Conservation (phyloP, 2,888 invertebrate species). For the Antheraea yamamai region DNA sequence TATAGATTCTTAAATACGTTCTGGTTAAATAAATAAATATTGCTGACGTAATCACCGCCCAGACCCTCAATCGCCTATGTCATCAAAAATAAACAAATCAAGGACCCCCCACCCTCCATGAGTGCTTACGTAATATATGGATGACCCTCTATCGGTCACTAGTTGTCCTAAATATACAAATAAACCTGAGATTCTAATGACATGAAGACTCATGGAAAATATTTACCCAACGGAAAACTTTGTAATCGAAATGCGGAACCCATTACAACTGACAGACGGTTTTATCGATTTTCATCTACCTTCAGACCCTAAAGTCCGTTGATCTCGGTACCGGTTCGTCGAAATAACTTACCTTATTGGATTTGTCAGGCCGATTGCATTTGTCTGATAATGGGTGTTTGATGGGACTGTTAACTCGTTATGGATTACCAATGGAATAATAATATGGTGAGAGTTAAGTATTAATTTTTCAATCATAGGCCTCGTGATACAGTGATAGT, state of each 20-base stretch:
- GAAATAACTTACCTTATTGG: conserved; percentile 8
- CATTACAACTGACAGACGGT: conserved; percentile 12
- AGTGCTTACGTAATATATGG: no score
- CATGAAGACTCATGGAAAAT: not conserved
- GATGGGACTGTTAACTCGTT: not conserved
- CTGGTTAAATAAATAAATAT: no score
- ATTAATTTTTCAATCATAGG: no score
- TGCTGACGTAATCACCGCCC: no score
- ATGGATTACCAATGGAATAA: not conserved
- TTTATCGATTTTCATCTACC: conserved; percentile 10
- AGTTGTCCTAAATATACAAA: no score
- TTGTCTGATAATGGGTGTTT: not conserved
- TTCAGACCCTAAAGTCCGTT: conserved; percentile 1
- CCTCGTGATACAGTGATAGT: no score
- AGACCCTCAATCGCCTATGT: no score
- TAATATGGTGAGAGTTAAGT: not conserved
- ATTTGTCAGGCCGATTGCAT: not conserved
- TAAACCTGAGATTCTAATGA: no score
- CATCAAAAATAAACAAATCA: no score
- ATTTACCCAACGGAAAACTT: not conserved
- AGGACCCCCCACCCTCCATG: no score
- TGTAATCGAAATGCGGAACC: not conserved
- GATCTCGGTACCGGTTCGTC: conserved; percentile 2
- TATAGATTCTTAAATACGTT: no score
- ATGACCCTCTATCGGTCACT: no score